These are phyloP conservation scores for Megaleporinus macrocephalus DNA, from an alignment of 2,113 vertebrate genomes.

Conservation along the genomic window DNA sequence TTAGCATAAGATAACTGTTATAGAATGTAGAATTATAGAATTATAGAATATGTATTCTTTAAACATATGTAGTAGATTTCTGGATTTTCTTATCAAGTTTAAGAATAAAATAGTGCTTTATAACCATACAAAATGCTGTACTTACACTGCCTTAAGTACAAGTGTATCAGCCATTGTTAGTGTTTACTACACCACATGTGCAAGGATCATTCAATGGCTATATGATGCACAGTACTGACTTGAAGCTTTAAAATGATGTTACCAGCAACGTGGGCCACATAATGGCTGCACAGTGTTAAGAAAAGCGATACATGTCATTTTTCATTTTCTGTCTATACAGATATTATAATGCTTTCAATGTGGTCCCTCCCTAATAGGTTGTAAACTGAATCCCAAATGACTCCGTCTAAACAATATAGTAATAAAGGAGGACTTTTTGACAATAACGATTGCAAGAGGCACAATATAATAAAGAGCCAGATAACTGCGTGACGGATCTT, in stretches of 20 bases:
- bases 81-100: too few relatives aligned
- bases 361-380: neutral
- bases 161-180: neutral
- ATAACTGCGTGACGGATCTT: conserved; percentile 46
- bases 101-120: too few relatives aligned
- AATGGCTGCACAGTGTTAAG: neutral
- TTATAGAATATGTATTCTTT: too few relatives aligned
- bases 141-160: neutral
- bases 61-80: too few relatives aligned
- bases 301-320: neutral
- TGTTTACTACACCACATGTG: neutral
- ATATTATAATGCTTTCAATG: neutral
- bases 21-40: too few relatives aligned
- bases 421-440: conserved; percentile 43
- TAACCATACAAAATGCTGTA: neutral
- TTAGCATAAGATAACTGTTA: too few relatives aligned
- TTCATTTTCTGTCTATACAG: neutral
- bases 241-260: neutral
- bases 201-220: neutral
- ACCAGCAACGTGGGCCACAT: neutral
- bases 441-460: conserved; percentile 15
- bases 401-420: conserved; percentile 28
- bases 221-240: neutral
- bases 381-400: conserved; percentile 16
- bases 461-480: conserved; percentile 32